Percentiles rank a stretch among this genome's conserved stretches.
These are phyloP conservation scores for Tragelaphus eurycerus DNA, from an alignment of 2,797 vertebrate genomes.

Conservation along the genomic window DNA sequence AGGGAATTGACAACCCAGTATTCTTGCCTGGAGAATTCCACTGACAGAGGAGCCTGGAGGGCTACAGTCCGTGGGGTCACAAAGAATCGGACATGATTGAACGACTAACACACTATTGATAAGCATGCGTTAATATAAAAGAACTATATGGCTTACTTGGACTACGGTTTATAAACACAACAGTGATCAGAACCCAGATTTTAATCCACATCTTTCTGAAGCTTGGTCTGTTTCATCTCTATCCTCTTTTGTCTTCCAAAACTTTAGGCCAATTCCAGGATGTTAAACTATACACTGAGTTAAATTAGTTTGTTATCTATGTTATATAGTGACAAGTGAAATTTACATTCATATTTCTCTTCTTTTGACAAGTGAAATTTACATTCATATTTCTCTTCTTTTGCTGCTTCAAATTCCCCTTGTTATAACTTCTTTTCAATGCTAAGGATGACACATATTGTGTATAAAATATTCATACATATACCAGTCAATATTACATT, in stretches of 20 bases:
- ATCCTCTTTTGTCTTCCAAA: neutral
- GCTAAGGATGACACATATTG: neutral
- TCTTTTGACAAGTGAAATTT: neutral
- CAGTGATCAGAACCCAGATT: neutral
- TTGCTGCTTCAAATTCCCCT: neutral
- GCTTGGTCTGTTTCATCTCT: neutral
- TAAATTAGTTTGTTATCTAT: neutral
- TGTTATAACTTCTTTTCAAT: neutral
- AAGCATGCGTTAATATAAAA: neutral
- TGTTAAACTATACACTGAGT: neutral
- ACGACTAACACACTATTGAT: neutral
- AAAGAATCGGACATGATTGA: neutral
- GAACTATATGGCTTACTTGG: neutral
- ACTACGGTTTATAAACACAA: neutral
- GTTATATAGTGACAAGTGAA: neutral
- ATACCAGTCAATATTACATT: neutral
- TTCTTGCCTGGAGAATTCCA: neutral
- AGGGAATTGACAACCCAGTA: neutral
- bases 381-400: neutral
- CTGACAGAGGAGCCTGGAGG: neutral
- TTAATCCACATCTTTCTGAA: neutral
- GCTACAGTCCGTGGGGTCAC: neutral
- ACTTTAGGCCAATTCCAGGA: neutral
- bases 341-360: neutral
- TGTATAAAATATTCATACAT: slow-evolving; percentile 8